Evolutionary conservation across 2,888 invertebrate genomes (phyloP), one percentile per base, ranked within the genome.

Genomic region (Parnassius orleans): DNA sequence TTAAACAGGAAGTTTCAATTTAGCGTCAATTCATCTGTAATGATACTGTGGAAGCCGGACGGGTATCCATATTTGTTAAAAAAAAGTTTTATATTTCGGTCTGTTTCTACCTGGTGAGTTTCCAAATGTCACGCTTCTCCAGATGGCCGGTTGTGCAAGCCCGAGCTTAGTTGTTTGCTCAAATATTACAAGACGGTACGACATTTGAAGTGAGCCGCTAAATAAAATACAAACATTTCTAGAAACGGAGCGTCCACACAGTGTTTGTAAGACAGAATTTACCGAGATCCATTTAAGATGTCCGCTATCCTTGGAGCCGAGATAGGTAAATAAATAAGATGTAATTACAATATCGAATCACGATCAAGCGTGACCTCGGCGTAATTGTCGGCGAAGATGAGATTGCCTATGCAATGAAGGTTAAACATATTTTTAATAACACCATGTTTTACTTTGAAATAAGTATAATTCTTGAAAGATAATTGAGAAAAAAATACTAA

Each of bases 121-220:
- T 82, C 83, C 86, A 84, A 88, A 86, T 84, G 89, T 84, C 87
- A 86, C 86, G 87, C 86, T 84, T 78, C 52, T 80, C 84, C 91
- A 90, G 90, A 90, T 90, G 91, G 88, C 78, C 80, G 69, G 85
- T 89, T 87, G 86, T 87, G 87, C 86, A 86, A 89, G 89, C 84
- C 47, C 53, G 78, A 78, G 70, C 77, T 72, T 78, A 14, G 82
- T 84, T 90, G 89, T 90, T 87, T 89, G 82, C 81, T 83, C 78
- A 88, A 90, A 89, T 86, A 90, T 91, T 90, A 90, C 91, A 85
- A 88, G 90, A 86, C 84, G 88, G 88, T 84, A 84, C 86, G 84
- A 88, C 86, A 90, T 90, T 90, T 90, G 88, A 90, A 86, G 87
- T 84, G 78, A 83, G 79, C 87, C 90, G 91, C 90, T 91, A 91